phyloP scores from a whole-genome alignment of 2,113 vertebrate species.

The Thunnus maccoyii region DNA sequence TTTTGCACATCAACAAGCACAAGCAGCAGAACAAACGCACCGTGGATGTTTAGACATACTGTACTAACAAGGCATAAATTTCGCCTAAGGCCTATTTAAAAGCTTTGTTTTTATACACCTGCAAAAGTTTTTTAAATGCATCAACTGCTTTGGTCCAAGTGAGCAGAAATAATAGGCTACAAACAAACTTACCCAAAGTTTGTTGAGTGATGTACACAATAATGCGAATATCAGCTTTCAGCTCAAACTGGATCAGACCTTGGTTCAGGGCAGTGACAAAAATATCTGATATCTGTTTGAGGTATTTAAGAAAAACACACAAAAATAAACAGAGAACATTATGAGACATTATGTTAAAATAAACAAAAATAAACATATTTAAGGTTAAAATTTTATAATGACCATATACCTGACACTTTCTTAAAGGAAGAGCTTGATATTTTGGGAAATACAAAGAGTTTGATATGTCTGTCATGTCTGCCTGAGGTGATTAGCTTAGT shows the following conservation, averaged over 20 bases:
- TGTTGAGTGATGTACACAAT: conserved; percentile 93
- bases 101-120: conserved; percentile 25
- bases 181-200: conserved; percentile 91
- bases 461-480: too few species aligned
- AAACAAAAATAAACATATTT: not conserved
- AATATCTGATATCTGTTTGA: conserved; percentile 89
- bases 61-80: conserved; percentile 25
- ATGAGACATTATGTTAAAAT: not conserved
- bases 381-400: not conserved
- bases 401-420: not conserved
- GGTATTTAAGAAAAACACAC: conserved; percentile 10
- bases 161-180: not conserved
- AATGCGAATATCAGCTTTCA: conserved; percentile 92
- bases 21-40: conserved; percentile 27
- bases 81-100: conserved; percentile 4
- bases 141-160: not conserved
- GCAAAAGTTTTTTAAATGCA: conserved; percentile 6
- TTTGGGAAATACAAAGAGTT: too few species aligned
- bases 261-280: conserved; percentile 93
- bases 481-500: not conserved
- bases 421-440: not conserved
- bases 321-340: not conserved
- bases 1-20: conserved; percentile 1
- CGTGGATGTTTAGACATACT: conserved; percentile 12
- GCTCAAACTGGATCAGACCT: conserved; percentile 94